These are phyloP conservation scores for Eriosoma lanigerum DNA, from an alignment of 1,140 invertebrate species.

Conservation along the genomic window DNA sequence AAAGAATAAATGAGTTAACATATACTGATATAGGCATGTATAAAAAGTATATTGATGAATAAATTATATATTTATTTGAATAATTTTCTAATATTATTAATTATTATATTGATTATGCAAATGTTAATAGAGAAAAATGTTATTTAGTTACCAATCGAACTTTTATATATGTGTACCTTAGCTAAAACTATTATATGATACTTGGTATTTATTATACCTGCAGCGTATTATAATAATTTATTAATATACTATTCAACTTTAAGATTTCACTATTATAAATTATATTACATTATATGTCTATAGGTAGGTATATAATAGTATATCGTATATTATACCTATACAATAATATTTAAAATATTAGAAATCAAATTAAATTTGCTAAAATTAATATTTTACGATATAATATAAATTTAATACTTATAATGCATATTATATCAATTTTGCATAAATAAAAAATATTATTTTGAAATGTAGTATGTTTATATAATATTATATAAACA, in stretches of 20 bases:
- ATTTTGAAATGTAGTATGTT: too few relatives aligned
- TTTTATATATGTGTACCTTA: not conserved
- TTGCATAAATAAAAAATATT: too few relatives aligned
- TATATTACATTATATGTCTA: too few relatives aligned
- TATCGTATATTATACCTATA: too few relatives aligned
- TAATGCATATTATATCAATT: too few relatives aligned
- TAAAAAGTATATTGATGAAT: not conserved
- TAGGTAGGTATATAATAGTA: too few relatives aligned
- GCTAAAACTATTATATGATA: not conserved
- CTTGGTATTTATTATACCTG: not conserved
- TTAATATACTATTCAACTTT: not conserved
- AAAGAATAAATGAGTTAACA: not conserved
- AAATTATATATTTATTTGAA: constrained; percentile 8
- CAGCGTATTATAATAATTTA: not conserved
- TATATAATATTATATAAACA: too few relatives aligned
- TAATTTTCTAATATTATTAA: constrained; percentile 26
- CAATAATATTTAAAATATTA: too few relatives aligned
- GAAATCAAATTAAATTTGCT: too few relatives aligned
- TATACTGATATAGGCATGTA: not conserved
- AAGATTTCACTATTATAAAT: not conserved
- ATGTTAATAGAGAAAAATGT: not conserved
- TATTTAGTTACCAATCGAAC: not conserved
- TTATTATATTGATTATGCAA: not conserved
- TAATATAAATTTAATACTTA: too few relatives aligned
- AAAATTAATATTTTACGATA: too few relatives aligned